These are phyloP conservation scores for Ophioderma brevispina DNA, from an alignment of 35 echinoderm and acorn worm species.

Conservation along the genomic window DNA sequence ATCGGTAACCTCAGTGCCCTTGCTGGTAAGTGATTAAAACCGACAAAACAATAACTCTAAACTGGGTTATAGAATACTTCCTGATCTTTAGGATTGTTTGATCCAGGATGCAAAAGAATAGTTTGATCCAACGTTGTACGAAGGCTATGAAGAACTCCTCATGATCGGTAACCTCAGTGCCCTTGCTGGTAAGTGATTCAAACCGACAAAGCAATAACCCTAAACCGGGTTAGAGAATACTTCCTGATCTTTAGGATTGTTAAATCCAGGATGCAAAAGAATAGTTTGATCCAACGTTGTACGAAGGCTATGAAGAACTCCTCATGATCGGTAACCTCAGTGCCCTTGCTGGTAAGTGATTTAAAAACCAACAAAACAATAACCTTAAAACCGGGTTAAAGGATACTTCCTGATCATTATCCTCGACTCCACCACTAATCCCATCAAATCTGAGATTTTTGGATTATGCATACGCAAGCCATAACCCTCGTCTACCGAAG, in stretches of 20 bases:
- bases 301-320: constrained; percentile 25
- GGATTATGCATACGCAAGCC: too few relatives aligned
- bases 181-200: constrained; percentile 47
- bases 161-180: constrained; percentile 66
- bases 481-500: too few relatives aligned
- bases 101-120: too few relatives aligned
- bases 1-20: constrained; percentile 61
- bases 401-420: too few relatives aligned
- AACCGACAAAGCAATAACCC: not conserved
- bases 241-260: too few relatives aligned
- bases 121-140: constrained; percentile 44
- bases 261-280: too few relatives aligned
- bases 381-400: not conserved
- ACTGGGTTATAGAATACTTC: not conserved
- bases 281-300: constrained; percentile 37
- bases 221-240: not conserved
- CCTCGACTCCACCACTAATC: too few relatives aligned
- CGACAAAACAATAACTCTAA: not conserved
- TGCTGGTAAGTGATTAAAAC: constrained; percentile 36
- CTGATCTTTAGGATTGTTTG: too few relatives aligned
- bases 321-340: constrained; percentile 65
- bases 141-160: constrained; percentile 22
- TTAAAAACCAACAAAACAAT: not conserved
- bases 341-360: constrained; percentile 50
- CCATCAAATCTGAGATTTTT: too few relatives aligned